Evolutionary conservation across 2,797 vertebrate species (phyloP).

Genomic region (Sebastes aleutianus): DNA sequence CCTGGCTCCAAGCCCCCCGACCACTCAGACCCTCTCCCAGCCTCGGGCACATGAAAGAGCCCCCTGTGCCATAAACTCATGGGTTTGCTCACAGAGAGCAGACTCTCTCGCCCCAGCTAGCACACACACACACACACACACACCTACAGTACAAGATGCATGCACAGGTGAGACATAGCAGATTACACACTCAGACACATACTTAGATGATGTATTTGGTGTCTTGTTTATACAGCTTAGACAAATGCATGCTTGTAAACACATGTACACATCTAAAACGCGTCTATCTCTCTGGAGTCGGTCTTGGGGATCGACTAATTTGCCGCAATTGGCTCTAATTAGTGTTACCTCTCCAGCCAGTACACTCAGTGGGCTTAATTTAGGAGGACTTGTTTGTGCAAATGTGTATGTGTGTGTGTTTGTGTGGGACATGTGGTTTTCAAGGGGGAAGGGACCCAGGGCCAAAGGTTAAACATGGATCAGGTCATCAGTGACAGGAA

Average conservation of each 20-base stretch:
- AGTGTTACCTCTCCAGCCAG: conserved; percentile 74
- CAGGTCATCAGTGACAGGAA: conserved; percentile 83
- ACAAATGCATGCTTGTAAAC: conserved; percentile 44
- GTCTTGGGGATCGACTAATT: conserved; percentile 67
- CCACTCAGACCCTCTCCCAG: conserved; percentile 86
- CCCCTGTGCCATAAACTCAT: conserved; percentile 84
- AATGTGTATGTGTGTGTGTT: conserved; percentile 22
- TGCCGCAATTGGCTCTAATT: conserved; percentile 75
- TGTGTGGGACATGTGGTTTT: conserved; percentile 51
- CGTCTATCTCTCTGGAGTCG: conserved; percentile 55
- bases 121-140: neutral
- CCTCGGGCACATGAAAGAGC: conserved; percentile 84
- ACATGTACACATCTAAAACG: conserved; percentile 44
- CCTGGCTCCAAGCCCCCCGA: conserved; percentile 82
- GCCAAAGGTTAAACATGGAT: conserved; percentile 78
- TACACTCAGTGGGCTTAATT: conserved; percentile 59
- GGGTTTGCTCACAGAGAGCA: conserved; percentile 71
- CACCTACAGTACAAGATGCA: conserved; percentile 16
- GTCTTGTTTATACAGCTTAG: conserved; percentile 26
- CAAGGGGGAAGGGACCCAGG: conserved; percentile 72
- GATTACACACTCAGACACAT: conserved; percentile 46
- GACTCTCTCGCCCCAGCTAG: conserved; percentile 50
- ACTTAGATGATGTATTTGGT: conserved; percentile 48
- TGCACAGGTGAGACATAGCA: conserved; percentile 21
- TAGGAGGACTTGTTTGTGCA: conserved; percentile 59